Evolutionary conservation across 2,113 vertebrate species (phyloP).

Genomic region (Columbina picui): DNA sequence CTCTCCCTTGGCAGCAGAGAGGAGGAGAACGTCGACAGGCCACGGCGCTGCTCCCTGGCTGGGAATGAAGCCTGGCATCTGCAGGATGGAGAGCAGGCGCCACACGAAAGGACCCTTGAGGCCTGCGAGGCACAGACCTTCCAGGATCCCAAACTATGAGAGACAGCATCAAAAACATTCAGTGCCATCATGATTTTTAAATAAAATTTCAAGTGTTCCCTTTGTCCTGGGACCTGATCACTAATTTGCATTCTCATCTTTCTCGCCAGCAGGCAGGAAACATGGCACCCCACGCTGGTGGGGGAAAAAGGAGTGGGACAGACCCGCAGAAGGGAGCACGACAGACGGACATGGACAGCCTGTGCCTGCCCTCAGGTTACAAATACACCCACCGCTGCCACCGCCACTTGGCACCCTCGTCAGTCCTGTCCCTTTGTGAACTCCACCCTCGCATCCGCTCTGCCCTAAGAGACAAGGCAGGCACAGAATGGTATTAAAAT

Average conservation of each 20-base stretch:
- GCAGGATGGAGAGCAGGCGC: slow-evolving; percentile 15
- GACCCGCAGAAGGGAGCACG: not conserved
- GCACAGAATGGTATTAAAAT: slow-evolving; percentile 66
- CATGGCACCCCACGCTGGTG: not conserved
- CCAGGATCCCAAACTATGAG: slow-evolving; percentile 63
- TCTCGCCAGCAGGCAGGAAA: slow-evolving; percentile 52
- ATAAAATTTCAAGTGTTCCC: slow-evolving; percentile 14
- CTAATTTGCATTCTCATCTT: slow-evolving; percentile 58
- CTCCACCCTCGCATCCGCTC: slow-evolving; percentile 47
- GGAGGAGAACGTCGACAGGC: slow-evolving; percentile 61
- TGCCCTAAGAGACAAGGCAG: slow-evolving; percentile 50
- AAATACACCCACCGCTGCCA: slow-evolving; percentile 13
- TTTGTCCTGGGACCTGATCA: not conserved
- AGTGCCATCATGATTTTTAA: slow-evolving; percentile 59
- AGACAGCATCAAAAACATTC: slow-evolving; percentile 13
- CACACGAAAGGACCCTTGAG: slow-evolving; percentile 52
- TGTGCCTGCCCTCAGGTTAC: slow-evolving; percentile 59
- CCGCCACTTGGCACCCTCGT: slow-evolving; percentile 34
- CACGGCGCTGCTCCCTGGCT: slow-evolving; percentile 69
- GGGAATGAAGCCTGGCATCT: slow-evolving; percentile 54
- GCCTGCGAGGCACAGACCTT: slow-evolving; percentile 46
- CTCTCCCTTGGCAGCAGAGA: slow-evolving; percentile 69
- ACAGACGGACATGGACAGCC: not conserved
- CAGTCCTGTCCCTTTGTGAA: slow-evolving; percentile 57
- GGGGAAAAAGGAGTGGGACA: not conserved